Evolutionary conservation across 2,797 vertebrate genomes (phyloP).

Genomic region (Enteromius unitaeniatus): DNA sequence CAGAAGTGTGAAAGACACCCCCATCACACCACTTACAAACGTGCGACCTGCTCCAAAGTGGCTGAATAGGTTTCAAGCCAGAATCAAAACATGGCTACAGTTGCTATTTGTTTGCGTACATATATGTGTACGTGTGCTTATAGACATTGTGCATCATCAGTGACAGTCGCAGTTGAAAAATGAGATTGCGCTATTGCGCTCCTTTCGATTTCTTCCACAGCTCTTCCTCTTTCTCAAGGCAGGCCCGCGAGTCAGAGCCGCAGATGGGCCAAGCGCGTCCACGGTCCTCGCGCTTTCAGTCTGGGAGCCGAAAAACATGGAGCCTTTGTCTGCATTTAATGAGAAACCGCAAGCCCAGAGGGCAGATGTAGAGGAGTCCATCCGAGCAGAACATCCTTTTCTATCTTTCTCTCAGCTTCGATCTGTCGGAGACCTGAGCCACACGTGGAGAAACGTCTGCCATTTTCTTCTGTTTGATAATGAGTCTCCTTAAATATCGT

Average conservation of each 20-base stretch:
- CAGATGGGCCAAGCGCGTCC: slow-evolving; percentile 55
- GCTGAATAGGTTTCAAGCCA: slow-evolving; percentile 49
- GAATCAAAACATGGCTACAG: background rate
- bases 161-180: slow-evolving; percentile 44
- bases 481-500: slow-evolving; percentile 21
- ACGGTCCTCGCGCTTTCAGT: slow-evolving; percentile 32
- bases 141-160: slow-evolving; percentile 31
- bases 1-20: slow-evolving; percentile 55
- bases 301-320: slow-evolving; percentile 48
- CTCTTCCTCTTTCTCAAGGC: slow-evolving; percentile 38
- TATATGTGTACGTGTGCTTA: slow-evolving; percentile 17
- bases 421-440: slow-evolving; percentile 37
- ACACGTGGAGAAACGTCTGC: slow-evolving; percentile 39
- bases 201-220: slow-evolving; percentile 25
- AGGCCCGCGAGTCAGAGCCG: slow-evolving; percentile 39
- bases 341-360: slow-evolving; percentile 57
- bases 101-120: background rate
- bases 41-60: slow-evolving; percentile 54
- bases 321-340: slow-evolving; percentile 63
- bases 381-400: slow-evolving; percentile 57
- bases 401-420: slow-evolving; percentile 44
- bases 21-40: slow-evolving; percentile 41
- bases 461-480: slow-evolving; percentile 27
- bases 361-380: slow-evolving; percentile 54
- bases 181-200: background rate